These are phyloP conservation scores for Criorhina ranunculi DNA, from an alignment of 2,888 invertebrate species.

Conservation along the genomic window DNA sequence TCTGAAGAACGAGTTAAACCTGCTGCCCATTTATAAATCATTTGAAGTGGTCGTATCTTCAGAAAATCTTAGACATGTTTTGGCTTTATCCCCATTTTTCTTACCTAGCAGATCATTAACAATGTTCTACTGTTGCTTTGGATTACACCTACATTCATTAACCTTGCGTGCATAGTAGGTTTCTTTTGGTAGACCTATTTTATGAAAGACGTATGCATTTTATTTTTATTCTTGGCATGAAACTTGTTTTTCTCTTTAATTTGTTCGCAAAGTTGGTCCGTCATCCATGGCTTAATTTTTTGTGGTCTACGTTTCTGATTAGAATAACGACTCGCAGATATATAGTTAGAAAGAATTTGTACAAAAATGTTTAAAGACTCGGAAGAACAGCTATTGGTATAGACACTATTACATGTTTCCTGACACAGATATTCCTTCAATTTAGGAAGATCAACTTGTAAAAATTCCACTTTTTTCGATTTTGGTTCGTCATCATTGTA, in stretches of 20 bases:
- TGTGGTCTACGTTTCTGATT: neutral
- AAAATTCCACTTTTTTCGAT: no score
- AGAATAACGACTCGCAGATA: neutral
- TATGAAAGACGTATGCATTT: neutral
- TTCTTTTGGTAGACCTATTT: slow-evolving; percentile 5
- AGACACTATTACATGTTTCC: no score
- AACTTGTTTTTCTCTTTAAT: neutral
- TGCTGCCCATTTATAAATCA: no score
- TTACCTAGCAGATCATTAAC: slow-evolving; percentile 15
- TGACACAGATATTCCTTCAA: no score
- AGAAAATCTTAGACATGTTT: neutral
- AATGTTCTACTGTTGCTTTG: slow-evolving; percentile 13
- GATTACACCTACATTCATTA: neutral
- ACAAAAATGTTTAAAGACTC: neutral
- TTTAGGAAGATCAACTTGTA: no score
- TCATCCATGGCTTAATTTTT: slow-evolving; percentile 6
- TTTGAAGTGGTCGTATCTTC: neutral
- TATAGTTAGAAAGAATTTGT: neutral
- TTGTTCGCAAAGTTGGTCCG: neutral
- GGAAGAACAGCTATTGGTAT: no score
- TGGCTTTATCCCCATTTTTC: neutral
- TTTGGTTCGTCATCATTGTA: no score
- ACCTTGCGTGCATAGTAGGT: slow-evolving; percentile 1
- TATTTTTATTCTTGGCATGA: slow-evolving; percentile 7
- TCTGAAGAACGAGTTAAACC: no score